These are phyloP conservation scores for Cryptophagus acutangulus DNA, from an alignment of 2,888 invertebrate species.

Conservation along the genomic window DNA sequence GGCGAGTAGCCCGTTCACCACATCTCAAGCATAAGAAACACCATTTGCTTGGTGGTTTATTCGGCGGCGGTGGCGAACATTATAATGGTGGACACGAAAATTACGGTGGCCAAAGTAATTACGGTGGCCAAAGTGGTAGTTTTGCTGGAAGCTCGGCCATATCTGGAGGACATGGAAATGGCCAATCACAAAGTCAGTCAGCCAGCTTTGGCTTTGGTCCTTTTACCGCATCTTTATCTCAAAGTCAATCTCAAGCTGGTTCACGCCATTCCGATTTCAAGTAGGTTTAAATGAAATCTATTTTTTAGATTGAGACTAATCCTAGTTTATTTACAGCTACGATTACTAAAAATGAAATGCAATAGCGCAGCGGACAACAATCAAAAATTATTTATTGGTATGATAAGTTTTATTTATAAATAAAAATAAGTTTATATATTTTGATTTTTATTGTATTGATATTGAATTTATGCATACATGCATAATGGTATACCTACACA, in stretches of 20 bases:
- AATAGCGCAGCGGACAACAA: not conserved
- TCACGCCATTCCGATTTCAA: too few species aligned
- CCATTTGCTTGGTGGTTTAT: slow-evolving; percentile 10
- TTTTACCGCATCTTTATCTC: slow-evolving; percentile 22
- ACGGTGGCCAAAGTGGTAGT: slow-evolving; percentile 16
- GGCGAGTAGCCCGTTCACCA: slow-evolving; percentile 11
- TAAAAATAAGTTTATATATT: too few species aligned
- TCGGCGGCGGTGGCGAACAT: slow-evolving; percentile 14
- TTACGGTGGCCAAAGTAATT: slow-evolving; percentile 10
- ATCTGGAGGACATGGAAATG: slow-evolving; percentile 16
- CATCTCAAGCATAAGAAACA: slow-evolving; percentile 15
- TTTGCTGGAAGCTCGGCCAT: slow-evolving; percentile 20
- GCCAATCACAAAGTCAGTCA: slow-evolving; percentile 24
- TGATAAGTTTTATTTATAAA: not conserved
- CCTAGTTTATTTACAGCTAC: too few species aligned
- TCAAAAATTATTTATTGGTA: not conserved
- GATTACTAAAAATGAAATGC: not conserved
- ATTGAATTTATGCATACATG: too few species aligned
- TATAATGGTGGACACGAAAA: slow-evolving; percentile 10
- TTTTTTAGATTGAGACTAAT: not conserved
- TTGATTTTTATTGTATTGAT: too few species aligned
- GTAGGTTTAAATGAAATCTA: not conserved
- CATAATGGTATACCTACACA: too few species aligned
- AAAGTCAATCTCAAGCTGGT: slow-evolving; percentile 24
- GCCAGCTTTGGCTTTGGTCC: slow-evolving; percentile 26